Conservation (phyloP, 2,888 invertebrate genomes). For the Carpatolechia fugitivella region DNA sequence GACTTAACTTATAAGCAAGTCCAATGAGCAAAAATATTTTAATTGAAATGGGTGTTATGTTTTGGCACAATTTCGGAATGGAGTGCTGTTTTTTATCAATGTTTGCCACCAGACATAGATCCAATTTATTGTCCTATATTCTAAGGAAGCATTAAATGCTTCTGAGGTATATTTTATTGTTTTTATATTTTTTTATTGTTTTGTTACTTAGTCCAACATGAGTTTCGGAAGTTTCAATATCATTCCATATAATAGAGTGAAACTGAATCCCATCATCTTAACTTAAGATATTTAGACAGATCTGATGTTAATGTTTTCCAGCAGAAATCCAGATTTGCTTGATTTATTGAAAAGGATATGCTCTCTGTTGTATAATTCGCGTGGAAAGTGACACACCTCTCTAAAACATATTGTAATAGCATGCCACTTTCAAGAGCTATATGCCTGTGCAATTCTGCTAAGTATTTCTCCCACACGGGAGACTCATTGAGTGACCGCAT, state of each 20-base stretch:
- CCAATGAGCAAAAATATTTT: constrained; percentile 36
- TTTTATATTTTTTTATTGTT: constrained; percentile 51
- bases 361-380: constrained; percentile 67
- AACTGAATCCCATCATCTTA: constrained; percentile 44
- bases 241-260: constrained; percentile 45
- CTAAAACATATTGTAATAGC: constrained; percentile 77
- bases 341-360: constrained; percentile 48
- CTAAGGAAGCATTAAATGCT: constrained; percentile 64
- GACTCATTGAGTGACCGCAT: constrained; percentile 30
- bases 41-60: constrained; percentile 26
- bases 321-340: constrained; percentile 44
- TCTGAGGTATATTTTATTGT: constrained; percentile 69
- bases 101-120: constrained; percentile 47
- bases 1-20: too few species aligned
- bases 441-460: constrained; percentile 51
- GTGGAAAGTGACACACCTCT: constrained; percentile 67
- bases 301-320: constrained; percentile 65
- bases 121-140: constrained; percentile 52
- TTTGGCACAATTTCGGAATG: constrained; percentile 64
- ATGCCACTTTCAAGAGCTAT: constrained; percentile 63
- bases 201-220: constrained; percentile 41
- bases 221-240: constrained; percentile 37
- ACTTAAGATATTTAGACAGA: constrained; percentile 55
- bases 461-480: constrained; percentile 34
- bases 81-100: constrained; percentile 33